Base-by-base conservation (phyloP, 2,797 vertebrate genomes). In the Myioborus miniatus region DNA sequence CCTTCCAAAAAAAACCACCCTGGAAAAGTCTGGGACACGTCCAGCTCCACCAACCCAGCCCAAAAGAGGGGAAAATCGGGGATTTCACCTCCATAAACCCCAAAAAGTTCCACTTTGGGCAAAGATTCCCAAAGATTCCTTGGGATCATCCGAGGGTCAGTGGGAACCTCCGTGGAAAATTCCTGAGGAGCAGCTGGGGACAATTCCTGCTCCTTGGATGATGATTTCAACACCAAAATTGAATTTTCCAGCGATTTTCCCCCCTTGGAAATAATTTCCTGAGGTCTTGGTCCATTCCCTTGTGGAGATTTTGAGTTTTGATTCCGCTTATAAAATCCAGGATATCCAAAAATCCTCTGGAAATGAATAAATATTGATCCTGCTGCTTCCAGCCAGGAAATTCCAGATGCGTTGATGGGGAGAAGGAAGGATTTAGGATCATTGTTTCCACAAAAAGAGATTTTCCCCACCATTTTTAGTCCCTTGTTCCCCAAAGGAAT, bases 391-490 rank as follows among this genome's bases (percentile, higher is more conserved):
- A 27, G 30, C 3, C 14, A 13, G 36, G n/a, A 62, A 41, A 41
- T 41, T 39, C 36, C 36, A 3, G 18, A 8, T 22, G 23, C 62
- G 58, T 6, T n/a, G 30, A 8, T 6, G 18, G 30, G 36, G 46
- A 8, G 21, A 50, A 17, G 4, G 50, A 50, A 6, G 17, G 15
- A 22, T 62, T 76, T 34, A 10, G 11, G 36, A 29, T 22, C 6
- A 4, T 50, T 17, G 6, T 27, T 62, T 62, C 30, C 58, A 11
- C 11, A 5, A 13, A n/a, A 76, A 27, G 4, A 14, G 6, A 2
- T 6, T 50, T 72, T 39, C 1, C 5, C 23, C 0, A 2, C 8
- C 10, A 8, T 9, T 39, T 75, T 21, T 3, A 5, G 22, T 26
- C 12, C 43, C 10, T 60, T 20, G 8, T 10, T 14, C 6, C 32